phyloP scores from a whole-genome alignment of 2,888 invertebrate species.

The Blastobasis lacticolella region DNA sequence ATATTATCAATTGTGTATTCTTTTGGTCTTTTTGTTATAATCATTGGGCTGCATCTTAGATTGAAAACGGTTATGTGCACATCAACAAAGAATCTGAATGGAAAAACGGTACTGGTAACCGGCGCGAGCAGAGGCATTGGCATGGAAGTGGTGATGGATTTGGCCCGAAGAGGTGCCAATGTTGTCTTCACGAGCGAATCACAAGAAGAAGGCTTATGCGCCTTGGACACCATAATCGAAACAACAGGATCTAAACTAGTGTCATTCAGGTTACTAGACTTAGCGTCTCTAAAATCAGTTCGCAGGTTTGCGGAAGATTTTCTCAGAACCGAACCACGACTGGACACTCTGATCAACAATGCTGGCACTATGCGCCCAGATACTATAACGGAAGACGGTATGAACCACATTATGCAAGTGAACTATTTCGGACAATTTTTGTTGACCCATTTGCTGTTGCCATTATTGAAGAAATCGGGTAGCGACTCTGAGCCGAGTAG shows the following conservation, averaged over 20 bases:
- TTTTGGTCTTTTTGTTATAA: background rate
- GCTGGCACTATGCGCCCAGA: constrained; percentile 81
- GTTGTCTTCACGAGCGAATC: constrained; percentile 35
- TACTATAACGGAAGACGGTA: constrained; percentile 80
- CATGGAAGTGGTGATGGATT: constrained; percentile 27
- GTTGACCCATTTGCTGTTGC: constrained; percentile 32
- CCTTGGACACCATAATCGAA: constrained; percentile 72
- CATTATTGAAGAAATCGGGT: constrained; percentile 24
- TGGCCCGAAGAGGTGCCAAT: constrained; percentile 29
- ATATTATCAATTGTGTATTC: background rate
- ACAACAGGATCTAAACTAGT: constrained; percentile 77
- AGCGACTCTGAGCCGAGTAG: constrained; percentile 20
- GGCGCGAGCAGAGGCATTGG: constrained; percentile 37
- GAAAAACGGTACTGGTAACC: constrained; percentile 29
- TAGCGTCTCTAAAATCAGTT: constrained; percentile 81
- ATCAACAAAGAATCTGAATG: constrained; percentile 27
- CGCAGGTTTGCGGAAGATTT: constrained; percentile 85
- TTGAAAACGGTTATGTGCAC: constrained; percentile 28
- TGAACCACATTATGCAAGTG: constrained; percentile 89
- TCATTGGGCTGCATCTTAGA: constrained; percentile 25
- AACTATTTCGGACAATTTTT: constrained; percentile 93
- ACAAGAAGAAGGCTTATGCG: constrained; percentile 24
- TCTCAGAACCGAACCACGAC: constrained; percentile 75
- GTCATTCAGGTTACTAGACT: constrained; percentile 78
- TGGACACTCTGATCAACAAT: constrained; percentile 87